Conservation (phyloP, 2,888 invertebrate species). For the Microdon myrmicae region DNA sequence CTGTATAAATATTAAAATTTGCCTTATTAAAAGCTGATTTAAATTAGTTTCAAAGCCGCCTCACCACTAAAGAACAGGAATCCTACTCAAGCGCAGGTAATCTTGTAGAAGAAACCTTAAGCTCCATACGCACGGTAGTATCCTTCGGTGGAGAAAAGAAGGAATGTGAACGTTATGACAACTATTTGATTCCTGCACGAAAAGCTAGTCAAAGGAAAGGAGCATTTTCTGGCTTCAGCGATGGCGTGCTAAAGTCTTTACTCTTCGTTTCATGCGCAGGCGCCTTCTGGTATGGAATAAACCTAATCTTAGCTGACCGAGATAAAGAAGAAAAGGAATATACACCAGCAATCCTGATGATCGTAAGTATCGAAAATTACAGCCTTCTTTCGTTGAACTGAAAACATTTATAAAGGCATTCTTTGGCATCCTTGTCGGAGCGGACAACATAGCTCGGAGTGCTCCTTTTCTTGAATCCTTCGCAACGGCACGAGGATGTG, state of each 20-base stretch:
- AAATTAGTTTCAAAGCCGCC: slow-evolving; percentile 75
- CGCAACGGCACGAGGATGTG: slow-evolving; percentile 78
- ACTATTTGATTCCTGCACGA: slow-evolving; percentile 72
- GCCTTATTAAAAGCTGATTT: too few relatives aligned
- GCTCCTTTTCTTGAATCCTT: slow-evolving; percentile 82
- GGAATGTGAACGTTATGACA: slow-evolving; percentile 73
- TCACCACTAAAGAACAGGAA: slow-evolving; percentile 74
- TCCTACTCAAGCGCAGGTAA: slow-evolving; percentile 82
- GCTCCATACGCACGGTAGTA: slow-evolving; percentile 79
- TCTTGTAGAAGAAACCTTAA: slow-evolving; percentile 80
- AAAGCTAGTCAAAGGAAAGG: slow-evolving; percentile 74
- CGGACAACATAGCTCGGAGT: slow-evolving; percentile 80
- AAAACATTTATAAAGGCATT: slow-evolving; percentile 69
- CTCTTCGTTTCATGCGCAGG: slow-evolving; percentile 80
- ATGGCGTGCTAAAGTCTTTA: slow-evolving; percentile 78
- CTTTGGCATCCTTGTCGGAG: slow-evolving; percentile 82
- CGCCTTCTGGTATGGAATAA: slow-evolving; percentile 85
- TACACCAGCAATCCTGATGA: slow-evolving; percentile 77
- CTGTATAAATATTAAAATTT: too few relatives aligned
- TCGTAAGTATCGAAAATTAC: slow-evolving; percentile 69
- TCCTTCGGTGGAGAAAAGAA: slow-evolving; percentile 83
- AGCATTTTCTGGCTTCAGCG: slow-evolving; percentile 76
- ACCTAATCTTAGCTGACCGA: slow-evolving; percentile 76
- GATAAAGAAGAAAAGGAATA: slow-evolving; percentile 72
- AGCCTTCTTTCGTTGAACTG: not conserved